Evolutionary conservation across 64 coral and sea anemone genomes (phyloP).

Genomic region (Dendrophyllia cribrosa): DNA sequence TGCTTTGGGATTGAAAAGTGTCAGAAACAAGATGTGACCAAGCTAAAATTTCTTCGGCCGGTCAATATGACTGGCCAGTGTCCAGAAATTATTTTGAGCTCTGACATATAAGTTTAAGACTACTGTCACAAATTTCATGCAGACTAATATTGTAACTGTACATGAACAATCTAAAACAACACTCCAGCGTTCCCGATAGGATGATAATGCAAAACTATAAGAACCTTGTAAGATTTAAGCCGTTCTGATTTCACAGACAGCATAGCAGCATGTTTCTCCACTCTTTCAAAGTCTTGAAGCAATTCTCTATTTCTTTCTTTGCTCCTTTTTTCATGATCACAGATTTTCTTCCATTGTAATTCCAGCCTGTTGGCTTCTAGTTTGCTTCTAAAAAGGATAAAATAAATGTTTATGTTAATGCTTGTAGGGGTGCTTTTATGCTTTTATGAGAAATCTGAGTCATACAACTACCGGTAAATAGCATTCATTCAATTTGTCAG

Average conservation of each 20-base stretch:
- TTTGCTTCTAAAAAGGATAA: slow-evolving; percentile 34
- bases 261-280: slow-evolving; percentile 68
- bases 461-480: no score
- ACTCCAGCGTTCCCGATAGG: neutral
- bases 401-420: no score
- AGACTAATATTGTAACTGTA: no score
- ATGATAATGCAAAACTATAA: neutral
- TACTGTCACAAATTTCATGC: no score
- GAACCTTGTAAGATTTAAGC: slow-evolving; percentile 77
- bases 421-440: neutral
- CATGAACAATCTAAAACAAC: neutral
- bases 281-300: slow-evolving; percentile 84
- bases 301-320: slow-evolving; percentile 82
- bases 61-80: no score
- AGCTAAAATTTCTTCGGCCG: no score
- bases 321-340: slow-evolving; percentile 80
- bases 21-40: no score
- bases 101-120: no score
- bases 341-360: slow-evolving; percentile 73
- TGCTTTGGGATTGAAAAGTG: no score
- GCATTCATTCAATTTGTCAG: no score
- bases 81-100: no score
- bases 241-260: slow-evolving; percentile 71
- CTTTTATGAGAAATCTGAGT: no score
- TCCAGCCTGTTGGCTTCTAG: slow-evolving; percentile 65